A percentile compares a stretch with the other conserved stretches of the same genome.
phyloP scores from a whole-genome alignment of 2,888 invertebrate species.

The Bombylius major region DNA sequence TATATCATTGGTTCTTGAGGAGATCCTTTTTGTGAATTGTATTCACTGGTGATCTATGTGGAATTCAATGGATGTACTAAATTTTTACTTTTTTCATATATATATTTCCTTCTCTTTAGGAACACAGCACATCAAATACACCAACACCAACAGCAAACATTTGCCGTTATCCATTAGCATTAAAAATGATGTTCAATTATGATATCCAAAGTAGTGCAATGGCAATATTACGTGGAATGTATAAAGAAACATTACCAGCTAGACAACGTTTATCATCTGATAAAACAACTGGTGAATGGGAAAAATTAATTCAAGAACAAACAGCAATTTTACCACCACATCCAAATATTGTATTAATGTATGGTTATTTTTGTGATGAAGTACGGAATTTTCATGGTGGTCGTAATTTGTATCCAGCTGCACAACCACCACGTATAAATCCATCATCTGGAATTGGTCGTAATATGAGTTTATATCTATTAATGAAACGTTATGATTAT shows the following conservation, averaged over 20 bases:
- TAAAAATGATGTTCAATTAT: constrained; percentile 90
- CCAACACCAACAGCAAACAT: constrained; percentile 17
- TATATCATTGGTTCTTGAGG: too few species aligned
- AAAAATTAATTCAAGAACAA: constrained; percentile 41
- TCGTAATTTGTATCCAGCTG: constrained; percentile 57
- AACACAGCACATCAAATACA: constrained; percentile 3
- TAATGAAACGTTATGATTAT: constrained; percentile 69
- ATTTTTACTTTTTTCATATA: too few species aligned
- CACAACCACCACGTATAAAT: constrained; percentile 61
- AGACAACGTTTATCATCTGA: constrained; percentile 39
- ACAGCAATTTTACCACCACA: constrained; percentile 55
- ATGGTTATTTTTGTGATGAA: constrained; percentile 65
- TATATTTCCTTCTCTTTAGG: too few species aligned
- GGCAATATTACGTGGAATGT: constrained; percentile 65
- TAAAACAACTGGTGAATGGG: constrained; percentile 41
- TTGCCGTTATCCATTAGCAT: constrained; percentile 50
- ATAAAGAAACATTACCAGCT: constrained; percentile 68
- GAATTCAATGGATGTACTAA: too few species aligned
- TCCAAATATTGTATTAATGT: constrained; percentile 73
- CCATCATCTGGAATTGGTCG: constrained; percentile 63
- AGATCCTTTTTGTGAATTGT: too few species aligned
- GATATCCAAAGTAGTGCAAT: constrained; percentile 69
- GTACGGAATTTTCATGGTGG: constrained; percentile 55
- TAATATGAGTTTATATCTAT: constrained; percentile 73
- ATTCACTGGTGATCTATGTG: too few species aligned